Base-by-base conservation (phyloP, 2,888 invertebrate species). In the Drosophila nr. fundita region DNA sequence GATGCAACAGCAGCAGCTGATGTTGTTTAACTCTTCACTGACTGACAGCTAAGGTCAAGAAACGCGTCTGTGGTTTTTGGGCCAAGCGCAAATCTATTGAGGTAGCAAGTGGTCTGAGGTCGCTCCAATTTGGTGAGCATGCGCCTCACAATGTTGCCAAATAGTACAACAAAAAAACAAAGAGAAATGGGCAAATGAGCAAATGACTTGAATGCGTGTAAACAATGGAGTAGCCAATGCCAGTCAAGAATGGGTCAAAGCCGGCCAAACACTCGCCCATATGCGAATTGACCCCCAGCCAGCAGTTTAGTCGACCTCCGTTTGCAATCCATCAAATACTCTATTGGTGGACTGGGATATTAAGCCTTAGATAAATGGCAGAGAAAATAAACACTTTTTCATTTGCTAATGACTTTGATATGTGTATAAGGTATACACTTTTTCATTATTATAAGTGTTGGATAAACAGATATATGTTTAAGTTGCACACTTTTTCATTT, bases 21-120 rank as follows among this genome's bases (percentile, higher is more conserved):
- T 42, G 32, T 29, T 45, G 45, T 24, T 45, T 45, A 15, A 45
- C 24, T 45, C 24, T 40, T 40, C 32, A 40, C 38, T 52, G 38
- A 40, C 55, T 55, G 58, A 52, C 57, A 65, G 58, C 69, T 76
- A 82, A 87, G 85, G 88, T 86, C 85, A 86, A 86, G 82, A 86
- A 82, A 78, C 83, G 69, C 72, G 36, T 50, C 50, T 52, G 58
- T 21, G 36, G 2, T 67, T 52, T 64, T 76, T 67, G 78, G 82
- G 68, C 68, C 84, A 84, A 85, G 76, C 81, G 30, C 68, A 73
- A 78, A 73, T 15, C 32, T 60, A 87, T 87, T 84, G 87, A 82
- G 84, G 83, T 74, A 57, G 57, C 15, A 24, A 27, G 55, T 42
- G 76, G 80, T 83, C 76, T 78, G 83, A 64, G 84, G 73, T 57